Evolutionary conservation across 2,113 vertebrate genomes (phyloP).

Genomic region (Nerophis lumbriciformis): DNA sequence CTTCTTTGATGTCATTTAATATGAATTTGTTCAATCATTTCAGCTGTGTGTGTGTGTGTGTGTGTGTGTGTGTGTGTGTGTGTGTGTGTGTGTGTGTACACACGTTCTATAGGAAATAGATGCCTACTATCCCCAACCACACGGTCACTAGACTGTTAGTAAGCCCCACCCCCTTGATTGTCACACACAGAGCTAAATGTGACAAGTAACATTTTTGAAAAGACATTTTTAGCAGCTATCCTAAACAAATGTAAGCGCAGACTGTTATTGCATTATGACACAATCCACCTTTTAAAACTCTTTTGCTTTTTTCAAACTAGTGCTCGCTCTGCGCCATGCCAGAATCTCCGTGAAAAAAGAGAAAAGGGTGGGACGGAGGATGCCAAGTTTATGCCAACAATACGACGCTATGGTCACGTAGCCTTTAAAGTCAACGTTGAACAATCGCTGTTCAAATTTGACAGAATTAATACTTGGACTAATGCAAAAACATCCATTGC

Average conservation of each 20-base stretch:
- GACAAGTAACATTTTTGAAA: too few relatives aligned
- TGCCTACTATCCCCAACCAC: not conserved
- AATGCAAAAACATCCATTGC: too few relatives aligned
- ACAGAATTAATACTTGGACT: not conserved
- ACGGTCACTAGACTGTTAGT: constrained; percentile 7
- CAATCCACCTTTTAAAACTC: not conserved
- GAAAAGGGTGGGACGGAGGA: not conserved
- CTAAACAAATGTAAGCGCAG: not conserved
- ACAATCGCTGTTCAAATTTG: not conserved
- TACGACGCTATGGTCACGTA: not conserved
- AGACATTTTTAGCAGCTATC: not conserved
- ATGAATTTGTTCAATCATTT: constrained; percentile 45
- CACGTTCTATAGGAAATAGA: constrained; percentile 3
- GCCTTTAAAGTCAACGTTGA: not conserved
- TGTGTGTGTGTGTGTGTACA: constrained; percentile 5
- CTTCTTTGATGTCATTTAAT: constrained; percentile 36
- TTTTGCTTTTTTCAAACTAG: not conserved
- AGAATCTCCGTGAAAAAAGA: not conserved
- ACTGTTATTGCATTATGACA: constrained; percentile 8
- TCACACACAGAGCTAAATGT: too few relatives aligned
- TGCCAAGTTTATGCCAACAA: not conserved
- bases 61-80: constrained; percentile 4
- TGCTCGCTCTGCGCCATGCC: not conserved
- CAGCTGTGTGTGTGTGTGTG: constrained; percentile 13
- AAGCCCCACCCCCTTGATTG: not conserved